Conservation (phyloP, 1,140 invertebrate genomes). For the Philopotamus ludificatus region DNA sequence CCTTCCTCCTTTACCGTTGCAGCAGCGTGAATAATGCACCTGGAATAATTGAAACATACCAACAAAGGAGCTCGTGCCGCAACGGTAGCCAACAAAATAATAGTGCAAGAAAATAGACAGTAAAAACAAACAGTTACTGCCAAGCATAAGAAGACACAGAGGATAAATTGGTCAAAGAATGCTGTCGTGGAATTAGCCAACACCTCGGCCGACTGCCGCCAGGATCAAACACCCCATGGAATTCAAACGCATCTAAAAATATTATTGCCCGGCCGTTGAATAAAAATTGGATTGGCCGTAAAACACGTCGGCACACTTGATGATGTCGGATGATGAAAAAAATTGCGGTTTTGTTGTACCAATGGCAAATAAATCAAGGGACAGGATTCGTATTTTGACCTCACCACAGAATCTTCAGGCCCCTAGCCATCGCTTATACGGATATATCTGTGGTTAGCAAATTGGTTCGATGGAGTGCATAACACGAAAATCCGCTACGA, state of each 20-base stretch:
- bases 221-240: too few relatives aligned
- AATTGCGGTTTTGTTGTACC: conserved; percentile 10
- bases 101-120: conserved; percentile 16
- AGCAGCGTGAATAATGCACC: conserved; percentile 25
- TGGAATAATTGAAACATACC: conserved; percentile 27
- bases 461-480: background rate
- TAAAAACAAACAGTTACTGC: conserved; percentile 15
- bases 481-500: conserved; percentile 21
- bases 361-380: conserved; percentile 17
- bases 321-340: conserved; percentile 16
- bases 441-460: conserved; percentile 14
- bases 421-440: conserved; percentile 12
- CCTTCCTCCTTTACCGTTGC: conserved; percentile 21
- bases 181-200: too few relatives aligned
- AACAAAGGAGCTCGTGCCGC: conserved; percentile 23
- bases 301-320: too few relatives aligned
- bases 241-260: too few relatives aligned
- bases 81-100: conserved; percentile 21
- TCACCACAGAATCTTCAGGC: conserved; percentile 12
- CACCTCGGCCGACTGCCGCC: too few relatives aligned
- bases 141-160: background rate
- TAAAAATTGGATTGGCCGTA: too few relatives aligned
- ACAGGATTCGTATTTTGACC: conserved; percentile 5
- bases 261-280: too few relatives aligned
- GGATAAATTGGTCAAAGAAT: background rate